These are phyloP conservation scores for Eilema depressum DNA, from an alignment of 2,888 invertebrate genomes.

Conservation along the genomic window DNA sequence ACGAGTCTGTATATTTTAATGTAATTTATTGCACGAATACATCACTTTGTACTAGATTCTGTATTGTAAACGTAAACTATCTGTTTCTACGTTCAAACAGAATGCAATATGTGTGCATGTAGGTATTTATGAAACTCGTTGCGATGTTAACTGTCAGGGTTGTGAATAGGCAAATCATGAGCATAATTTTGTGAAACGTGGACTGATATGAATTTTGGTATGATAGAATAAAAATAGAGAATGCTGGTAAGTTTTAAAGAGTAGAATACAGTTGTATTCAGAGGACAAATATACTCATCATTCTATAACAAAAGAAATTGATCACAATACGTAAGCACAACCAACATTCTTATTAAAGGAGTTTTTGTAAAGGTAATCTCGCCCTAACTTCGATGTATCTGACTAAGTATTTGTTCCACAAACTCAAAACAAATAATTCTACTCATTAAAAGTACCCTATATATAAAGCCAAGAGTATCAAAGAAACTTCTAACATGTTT, in stretches of 20 bases:
- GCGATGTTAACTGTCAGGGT: constrained; percentile 17
- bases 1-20: constrained; percentile 48
- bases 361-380: background rate
- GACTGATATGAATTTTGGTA: background rate
- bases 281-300: background rate
- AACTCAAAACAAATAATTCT: background rate
- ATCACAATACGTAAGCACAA: background rate
- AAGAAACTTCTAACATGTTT: constrained; percentile 38
- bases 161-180: background rate
- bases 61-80: constrained; percentile 33
- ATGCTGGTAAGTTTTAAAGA: background rate
- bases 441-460: constrained; percentile 29
- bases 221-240: background rate
- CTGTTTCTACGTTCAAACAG: constrained; percentile 26
- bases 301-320: background rate
- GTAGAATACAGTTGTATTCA: background rate
- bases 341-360: background rate
- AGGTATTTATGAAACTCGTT: constrained; percentile 29
- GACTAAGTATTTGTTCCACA: background rate
- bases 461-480: constrained; percentile 37
- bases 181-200: background rate
- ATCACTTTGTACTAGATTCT: constrained; percentile 36
- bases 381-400: background rate
- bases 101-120: constrained; percentile 29
- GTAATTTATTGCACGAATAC: constrained; percentile 48